Evolutionary conservation across 2,797 vertebrate species (phyloP).

Genomic region (Muscicapa striata): DNA sequence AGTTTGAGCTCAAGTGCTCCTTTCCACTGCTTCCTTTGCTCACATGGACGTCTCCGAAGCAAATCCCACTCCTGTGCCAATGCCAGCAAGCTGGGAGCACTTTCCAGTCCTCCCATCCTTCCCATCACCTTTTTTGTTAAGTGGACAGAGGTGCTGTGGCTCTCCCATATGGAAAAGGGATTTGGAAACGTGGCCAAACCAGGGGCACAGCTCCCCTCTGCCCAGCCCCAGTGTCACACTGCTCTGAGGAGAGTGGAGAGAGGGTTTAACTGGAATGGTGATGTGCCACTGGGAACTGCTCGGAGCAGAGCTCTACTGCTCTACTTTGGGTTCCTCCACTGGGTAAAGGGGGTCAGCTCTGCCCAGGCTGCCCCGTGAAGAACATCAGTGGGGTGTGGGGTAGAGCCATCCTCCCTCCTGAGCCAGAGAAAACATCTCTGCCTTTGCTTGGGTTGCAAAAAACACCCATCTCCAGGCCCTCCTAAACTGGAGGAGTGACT

Average conservation of each 20-base stretch:
- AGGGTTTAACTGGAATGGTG: neutral
- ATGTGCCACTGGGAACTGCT: neutral
- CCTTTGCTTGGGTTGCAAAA: neutral
- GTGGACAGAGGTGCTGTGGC: neutral
- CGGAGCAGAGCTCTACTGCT: neutral
- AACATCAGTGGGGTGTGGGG: neutral
- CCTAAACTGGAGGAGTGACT: neutral
- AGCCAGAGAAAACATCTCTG: neutral
- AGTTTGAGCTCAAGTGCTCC: accelerated
- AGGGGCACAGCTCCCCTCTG: neutral
- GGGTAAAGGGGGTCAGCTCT: neutral
- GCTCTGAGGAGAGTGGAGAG: neutral
- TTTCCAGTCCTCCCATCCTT: neutral
- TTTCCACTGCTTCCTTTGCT: neutral
- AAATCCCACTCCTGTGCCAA: neutral
- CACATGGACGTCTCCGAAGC: neutral
- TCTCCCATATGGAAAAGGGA: neutral
- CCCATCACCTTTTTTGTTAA: neutral
- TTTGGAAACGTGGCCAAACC: neutral
- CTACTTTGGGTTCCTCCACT: neutral
- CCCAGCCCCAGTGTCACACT: neutral
- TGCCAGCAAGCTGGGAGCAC: neutral
- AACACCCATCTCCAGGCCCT: neutral
- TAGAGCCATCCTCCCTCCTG: neutral
- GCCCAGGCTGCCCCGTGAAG: neutral